phyloP scores from a whole-genome alignment of 37 sponge, comb jelly and placozoan species.

The Corticium candelabrum region DNA sequence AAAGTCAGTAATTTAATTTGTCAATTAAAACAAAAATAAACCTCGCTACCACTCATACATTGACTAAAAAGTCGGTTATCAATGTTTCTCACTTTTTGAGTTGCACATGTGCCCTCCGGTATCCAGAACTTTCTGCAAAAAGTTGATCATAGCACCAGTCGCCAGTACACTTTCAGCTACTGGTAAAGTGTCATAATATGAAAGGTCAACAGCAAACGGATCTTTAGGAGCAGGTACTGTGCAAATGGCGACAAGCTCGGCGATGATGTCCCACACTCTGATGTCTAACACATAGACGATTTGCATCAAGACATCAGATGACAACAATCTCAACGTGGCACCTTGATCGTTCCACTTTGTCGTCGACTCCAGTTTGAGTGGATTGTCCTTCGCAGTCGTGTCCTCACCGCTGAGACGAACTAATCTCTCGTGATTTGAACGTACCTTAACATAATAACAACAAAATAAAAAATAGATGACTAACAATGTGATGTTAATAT shows the following conservation, averaged over 20 bases:
- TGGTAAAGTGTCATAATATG: constrained; percentile 64
- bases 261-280: constrained; percentile 75
- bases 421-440: constrained; percentile 71
- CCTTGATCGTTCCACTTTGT: constrained; percentile 63
- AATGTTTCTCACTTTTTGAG: constrained; percentile 47
- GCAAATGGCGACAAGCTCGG: constrained; percentile 71
- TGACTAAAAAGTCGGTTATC: constrained; percentile 50
- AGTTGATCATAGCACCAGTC: constrained; percentile 69
- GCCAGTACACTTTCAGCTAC: constrained; percentile 50
- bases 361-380: constrained; percentile 66
- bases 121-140: constrained; percentile 31
- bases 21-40: constrained; percentile 47
- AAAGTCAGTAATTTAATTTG: background rate
- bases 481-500: too few species aligned
- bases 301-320: background rate
- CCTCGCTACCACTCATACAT: constrained; percentile 17
- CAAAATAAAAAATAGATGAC: too few species aligned
- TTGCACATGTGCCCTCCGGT: constrained; percentile 39
- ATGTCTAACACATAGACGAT: constrained; percentile 30
- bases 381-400: constrained; percentile 64
- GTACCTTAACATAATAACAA: constrained; percentile 25
- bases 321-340: background rate
- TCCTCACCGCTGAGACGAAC: constrained; percentile 22
- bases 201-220: constrained; percentile 86
- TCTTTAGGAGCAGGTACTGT: constrained; percentile 70